A percentile compares a stretch with the other conserved stretches of the same genome.
These are phyloP conservation scores for Lophochroa leadbeateri DNA, from an alignment of 2,113 vertebrate species.

Conservation along the genomic window DNA sequence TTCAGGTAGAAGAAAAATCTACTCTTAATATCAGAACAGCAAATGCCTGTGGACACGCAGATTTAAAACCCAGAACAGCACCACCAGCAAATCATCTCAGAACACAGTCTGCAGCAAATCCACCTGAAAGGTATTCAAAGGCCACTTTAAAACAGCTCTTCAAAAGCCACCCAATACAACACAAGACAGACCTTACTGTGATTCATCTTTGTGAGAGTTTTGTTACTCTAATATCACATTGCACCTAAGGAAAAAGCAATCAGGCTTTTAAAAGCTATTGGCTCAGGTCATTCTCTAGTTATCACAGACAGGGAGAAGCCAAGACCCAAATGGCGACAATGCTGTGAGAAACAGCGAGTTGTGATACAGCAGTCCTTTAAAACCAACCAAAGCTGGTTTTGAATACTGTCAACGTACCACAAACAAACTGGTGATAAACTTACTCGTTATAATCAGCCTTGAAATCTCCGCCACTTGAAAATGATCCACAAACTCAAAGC, in stretches of 20 bases:
- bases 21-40: not conserved
- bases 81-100: not conserved
- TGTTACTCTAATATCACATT: not conserved
- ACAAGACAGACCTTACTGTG: accelerated
- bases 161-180: not conserved
- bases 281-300: not conserved
- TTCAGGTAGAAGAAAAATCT: not conserved
- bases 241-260: not conserved
- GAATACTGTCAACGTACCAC: not conserved
- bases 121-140: not conserved
- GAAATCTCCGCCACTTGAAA: not conserved
- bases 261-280: not conserved
- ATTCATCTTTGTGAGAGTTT: not conserved
- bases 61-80: not conserved
- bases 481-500: accelerated
- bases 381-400: not conserved
- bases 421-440: not conserved
- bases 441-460: not conserved
- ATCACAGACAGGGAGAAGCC: not conserved
- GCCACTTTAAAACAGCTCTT: not conserved
- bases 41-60: accelerated
- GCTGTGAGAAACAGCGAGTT: not conserved
- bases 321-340: not conserved
- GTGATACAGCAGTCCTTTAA: not conserved
- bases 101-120: not conserved